Percentiles rank a stretch among this genome's conserved stretches.
These are phyloP conservation scores for Paraescarpia echinospica DNA, from an alignment of 1,140 invertebrate species.

Conservation along the genomic window DNA sequence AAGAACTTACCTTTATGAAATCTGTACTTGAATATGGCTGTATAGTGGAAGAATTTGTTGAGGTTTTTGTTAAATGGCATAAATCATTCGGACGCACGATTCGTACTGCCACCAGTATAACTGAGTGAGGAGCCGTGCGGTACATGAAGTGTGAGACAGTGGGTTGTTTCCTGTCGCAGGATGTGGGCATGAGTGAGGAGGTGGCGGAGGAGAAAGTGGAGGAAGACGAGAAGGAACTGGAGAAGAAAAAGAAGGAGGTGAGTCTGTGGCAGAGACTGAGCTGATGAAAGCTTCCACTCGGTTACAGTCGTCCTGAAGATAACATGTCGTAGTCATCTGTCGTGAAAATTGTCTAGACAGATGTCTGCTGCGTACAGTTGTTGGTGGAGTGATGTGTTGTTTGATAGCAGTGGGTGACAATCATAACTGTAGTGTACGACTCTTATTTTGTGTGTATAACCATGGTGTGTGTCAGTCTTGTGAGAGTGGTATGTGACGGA, in stretches of 20 bases:
- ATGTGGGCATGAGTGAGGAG: slow-evolving; percentile 54
- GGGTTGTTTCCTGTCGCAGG: slow-evolving; percentile 54
- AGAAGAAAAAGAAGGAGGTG: slow-evolving; percentile 60
- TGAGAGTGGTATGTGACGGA: too few species aligned
- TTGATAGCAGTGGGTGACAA: background rate
- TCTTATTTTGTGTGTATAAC: too few species aligned
- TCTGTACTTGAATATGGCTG: too few species aligned
- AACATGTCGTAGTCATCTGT: background rate
- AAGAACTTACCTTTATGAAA: too few species aligned
- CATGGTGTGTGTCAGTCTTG: too few species aligned
- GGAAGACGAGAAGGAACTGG: slow-evolving; percentile 54
- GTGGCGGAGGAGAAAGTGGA: slow-evolving; percentile 60
- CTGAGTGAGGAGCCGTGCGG: background rate
- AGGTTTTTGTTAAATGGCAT: too few species aligned
- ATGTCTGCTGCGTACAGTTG: background rate
- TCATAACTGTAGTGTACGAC: too few species aligned
- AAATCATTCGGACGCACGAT: too few species aligned
- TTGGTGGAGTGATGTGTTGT: background rate
- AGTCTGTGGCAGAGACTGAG: slow-evolving; percentile 11
- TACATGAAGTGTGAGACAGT: background rate
- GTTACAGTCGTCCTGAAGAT: background rate
- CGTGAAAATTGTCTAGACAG: background rate
- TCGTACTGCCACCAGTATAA: too few species aligned
- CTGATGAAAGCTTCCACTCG: background rate
- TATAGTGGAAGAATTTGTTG: too few species aligned